Conservation (phyloP, 2,113 vertebrate genomes). For the Nesogale talazaci region DNA sequence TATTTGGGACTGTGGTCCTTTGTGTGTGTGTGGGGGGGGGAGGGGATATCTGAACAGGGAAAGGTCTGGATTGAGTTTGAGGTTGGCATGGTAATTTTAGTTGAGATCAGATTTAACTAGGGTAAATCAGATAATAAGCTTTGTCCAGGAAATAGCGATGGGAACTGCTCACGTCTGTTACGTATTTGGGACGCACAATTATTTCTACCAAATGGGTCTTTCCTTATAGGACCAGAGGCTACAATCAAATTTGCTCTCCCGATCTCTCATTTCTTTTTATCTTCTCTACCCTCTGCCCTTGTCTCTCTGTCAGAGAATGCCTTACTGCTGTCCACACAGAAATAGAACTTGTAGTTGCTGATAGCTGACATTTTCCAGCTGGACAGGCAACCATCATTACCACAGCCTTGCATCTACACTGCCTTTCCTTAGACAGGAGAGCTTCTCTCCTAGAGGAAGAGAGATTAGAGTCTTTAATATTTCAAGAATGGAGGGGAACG, state of each 20-base stretch:
- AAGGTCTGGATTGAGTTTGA: conserved; percentile 16
- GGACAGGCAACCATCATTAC: conserved; percentile 42
- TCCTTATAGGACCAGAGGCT: conserved; percentile 38
- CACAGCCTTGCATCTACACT: not conserved
- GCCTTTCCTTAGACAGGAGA: conserved; percentile 36
- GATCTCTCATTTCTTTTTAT: conserved; percentile 30
- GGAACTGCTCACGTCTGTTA: conserved; percentile 49
- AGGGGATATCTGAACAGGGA: not conserved
- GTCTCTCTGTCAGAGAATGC: conserved; percentile 33
- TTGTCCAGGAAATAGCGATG: conserved; percentile 50
- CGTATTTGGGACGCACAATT: conserved; percentile 59
- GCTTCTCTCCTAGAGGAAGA: not conserved
- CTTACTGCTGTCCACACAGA: conserved; percentile 61
- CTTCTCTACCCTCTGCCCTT: conserved; percentile 51
- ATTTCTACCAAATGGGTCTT: conserved; percentile 60
- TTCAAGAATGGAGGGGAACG: conserved; percentile 6
- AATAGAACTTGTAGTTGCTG: conserved; percentile 70
- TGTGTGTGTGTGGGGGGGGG: not conserved
- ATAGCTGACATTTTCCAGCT: conserved; percentile 74
- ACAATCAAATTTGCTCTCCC: not conserved
- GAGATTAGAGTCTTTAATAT: not conserved
- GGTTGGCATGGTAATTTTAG: conserved; percentile 41
- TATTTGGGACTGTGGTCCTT: conserved; percentile 42
- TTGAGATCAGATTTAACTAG: conserved; percentile 60
- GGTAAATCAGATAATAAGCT: conserved; percentile 71